A percentile compares a stretch with the other conserved stretches of the same genome.
Evolutionary conservation across 1,140 invertebrate species (phyloP).

Genomic region (Colletes gigas): DNA sequence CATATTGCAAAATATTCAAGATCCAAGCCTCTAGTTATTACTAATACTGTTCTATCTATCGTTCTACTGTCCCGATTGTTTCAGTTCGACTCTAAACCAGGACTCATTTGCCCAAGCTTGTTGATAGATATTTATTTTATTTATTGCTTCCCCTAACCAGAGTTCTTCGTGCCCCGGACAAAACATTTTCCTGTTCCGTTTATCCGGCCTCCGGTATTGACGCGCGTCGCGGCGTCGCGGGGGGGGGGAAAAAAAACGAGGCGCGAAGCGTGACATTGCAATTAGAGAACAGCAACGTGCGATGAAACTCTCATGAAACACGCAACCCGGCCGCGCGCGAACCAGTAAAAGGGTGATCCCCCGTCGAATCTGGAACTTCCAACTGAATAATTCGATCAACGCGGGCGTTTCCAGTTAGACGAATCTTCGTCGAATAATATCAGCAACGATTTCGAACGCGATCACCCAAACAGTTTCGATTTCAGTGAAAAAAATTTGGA

Average conservation of each 20-base stretch:
- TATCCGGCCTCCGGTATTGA: not conserved
- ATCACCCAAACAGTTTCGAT: not conserved
- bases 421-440: not conserved
- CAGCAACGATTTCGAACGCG: too few relatives aligned
- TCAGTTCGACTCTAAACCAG: too few relatives aligned
- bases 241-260: not conserved
- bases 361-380: slow-evolving; percentile 16
- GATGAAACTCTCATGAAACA: not conserved
- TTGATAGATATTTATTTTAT: too few relatives aligned
- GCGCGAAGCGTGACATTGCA: not conserved
- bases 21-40: too few relatives aligned
- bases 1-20: too few relatives aligned
- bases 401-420: not conserved
- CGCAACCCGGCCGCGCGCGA: not conserved
- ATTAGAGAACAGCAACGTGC: not conserved
- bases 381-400: not conserved
- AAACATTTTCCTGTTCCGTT: not conserved
- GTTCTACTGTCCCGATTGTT: too few relatives aligned
- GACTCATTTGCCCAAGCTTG: too few relatives aligned
- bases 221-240: not conserved
- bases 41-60: too few relatives aligned
- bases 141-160: not conserved
- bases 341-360: not conserved
- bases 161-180: not conserved
- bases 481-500: too few relatives aligned